Percentiles rank a stretch among this genome's conserved stretches.
These are phyloP conservation scores for Sparus aurata DNA, from an alignment of 2,797 vertebrate species.

Conservation along the genomic window DNA sequence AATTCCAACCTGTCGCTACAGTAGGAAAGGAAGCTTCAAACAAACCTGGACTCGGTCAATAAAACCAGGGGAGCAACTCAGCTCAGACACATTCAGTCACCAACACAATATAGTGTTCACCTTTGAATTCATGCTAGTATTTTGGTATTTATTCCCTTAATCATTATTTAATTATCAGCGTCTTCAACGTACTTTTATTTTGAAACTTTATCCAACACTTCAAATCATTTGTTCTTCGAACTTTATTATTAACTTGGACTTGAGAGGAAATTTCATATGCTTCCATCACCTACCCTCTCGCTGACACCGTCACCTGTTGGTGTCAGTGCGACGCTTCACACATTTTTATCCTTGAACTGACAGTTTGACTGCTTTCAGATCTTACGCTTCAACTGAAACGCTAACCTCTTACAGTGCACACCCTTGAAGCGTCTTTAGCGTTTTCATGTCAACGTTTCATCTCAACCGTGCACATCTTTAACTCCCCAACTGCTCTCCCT, in stretches of 20 bases:
- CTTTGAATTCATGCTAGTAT: neutral
- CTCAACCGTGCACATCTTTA: neutral
- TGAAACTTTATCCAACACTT: neutral
- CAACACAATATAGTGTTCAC: neutral
- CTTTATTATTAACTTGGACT: neutral
- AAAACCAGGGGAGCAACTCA: neutral
- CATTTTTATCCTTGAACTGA: neutral
- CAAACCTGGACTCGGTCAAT: conserved; percentile 62
- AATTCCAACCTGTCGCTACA: conserved; percentile 62
- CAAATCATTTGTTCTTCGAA: neutral
- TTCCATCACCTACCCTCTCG: neutral
- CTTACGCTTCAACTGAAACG: neutral
- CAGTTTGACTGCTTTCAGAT: neutral
- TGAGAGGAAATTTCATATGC: neutral
- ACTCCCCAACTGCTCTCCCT: neutral
- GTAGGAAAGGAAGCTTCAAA: conserved; percentile 66
- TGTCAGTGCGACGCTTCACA: too few species aligned
- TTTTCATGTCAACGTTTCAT: neutral
- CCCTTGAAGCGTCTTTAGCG: neutral
- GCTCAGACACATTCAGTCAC: conserved; percentile 8
- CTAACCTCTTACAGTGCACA: too few species aligned
- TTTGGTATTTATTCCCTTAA: too few species aligned
- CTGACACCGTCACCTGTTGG: too few species aligned
- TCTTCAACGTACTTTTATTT: neutral
- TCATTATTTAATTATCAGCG: too few species aligned